A percentile compares a stretch with the other conserved stretches of the same genome.
Conservation (phyloP, 2,797 vertebrate genomes). For the Melanotaenia parkinsoni region DNA sequence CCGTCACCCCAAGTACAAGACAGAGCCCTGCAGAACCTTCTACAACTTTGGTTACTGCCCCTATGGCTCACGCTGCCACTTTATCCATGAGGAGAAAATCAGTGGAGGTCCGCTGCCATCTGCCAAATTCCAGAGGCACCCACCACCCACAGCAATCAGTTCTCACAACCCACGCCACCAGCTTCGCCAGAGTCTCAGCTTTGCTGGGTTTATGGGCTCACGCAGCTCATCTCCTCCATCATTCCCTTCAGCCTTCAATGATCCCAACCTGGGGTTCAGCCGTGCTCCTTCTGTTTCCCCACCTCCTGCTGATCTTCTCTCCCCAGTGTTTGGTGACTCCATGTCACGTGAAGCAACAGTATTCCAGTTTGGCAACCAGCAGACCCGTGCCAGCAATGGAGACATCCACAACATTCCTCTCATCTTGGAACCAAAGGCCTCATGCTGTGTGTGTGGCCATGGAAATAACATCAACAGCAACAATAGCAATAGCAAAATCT, state of each 20-base stretch:
- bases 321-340: conserved; percentile 76
- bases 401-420: conserved; percentile 79
- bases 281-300: conserved; percentile 86
- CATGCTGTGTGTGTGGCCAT: conserved; percentile 83
- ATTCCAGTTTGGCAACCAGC: conserved; percentile 76
- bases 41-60: conserved; percentile 93
- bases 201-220: conserved; percentile 83
- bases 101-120: conserved; percentile 33
- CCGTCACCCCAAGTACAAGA: conserved; percentile 95
- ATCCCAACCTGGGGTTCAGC: conserved; percentile 80
- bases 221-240: conserved; percentile 83
- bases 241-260: conserved; percentile 74
- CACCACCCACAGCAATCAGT: conserved; percentile 3
- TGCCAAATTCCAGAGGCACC: conserved; percentile 66
- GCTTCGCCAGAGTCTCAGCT: conserved; percentile 90
- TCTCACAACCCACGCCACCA: conserved; percentile 75
- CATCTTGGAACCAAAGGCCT: conserved; percentile 75
- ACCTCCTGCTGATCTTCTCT: conserved; percentile 80
- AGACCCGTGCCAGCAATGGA: conserved; percentile 67
- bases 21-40: conserved; percentile 92
- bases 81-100: conserved; percentile 88
- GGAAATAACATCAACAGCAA: conserved; percentile 74
- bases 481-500: conserved; percentile 57
- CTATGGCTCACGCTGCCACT: conserved; percentile 92
- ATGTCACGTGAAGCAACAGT: conserved; percentile 57